Evolutionary conservation across 1,140 invertebrate species (phyloP).

Genomic region (Popillia japonica): DNA sequence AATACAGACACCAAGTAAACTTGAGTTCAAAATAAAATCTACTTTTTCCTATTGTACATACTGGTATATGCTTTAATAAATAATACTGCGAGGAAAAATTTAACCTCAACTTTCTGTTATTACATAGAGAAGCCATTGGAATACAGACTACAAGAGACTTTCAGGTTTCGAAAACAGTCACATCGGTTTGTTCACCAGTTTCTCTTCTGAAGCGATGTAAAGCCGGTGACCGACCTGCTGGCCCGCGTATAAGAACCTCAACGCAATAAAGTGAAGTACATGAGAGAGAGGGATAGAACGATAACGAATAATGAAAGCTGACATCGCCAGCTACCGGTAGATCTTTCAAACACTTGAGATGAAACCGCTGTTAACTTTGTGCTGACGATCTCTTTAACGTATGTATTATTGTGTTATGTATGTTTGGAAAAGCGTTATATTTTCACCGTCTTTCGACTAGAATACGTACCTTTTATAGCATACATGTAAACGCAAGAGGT

Average conservation of each 20-base stretch:
- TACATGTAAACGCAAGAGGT: no score
- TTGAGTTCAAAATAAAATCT: background rate
- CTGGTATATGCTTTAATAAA: background rate
- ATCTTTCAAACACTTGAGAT: background rate
- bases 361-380: constrained; percentile 23
- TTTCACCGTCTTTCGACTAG: background rate
- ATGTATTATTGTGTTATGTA: constrained; percentile 7
- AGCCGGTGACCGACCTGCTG: background rate
- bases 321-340: constrained; percentile 26
- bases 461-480: background rate
- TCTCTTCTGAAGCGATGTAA: constrained; percentile 15
- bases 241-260: constrained; percentile 13
- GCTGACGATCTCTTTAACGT: constrained; percentile 9
- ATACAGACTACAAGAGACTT: background rate
- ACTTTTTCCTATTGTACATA: background rate
- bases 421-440: constrained; percentile 2
- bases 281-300: background rate
- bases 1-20: background rate
- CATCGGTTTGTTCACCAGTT: background rate
- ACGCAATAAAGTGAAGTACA: constrained; percentile 22
- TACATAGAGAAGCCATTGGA: background rate
- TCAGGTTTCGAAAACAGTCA: background rate
- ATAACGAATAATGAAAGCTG: constrained; percentile 6
- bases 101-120: background rate
- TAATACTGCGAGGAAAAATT: background rate